Conservation (phyloP, 2,113 vertebrate genomes). For the Phaethon lepturus region DNA sequence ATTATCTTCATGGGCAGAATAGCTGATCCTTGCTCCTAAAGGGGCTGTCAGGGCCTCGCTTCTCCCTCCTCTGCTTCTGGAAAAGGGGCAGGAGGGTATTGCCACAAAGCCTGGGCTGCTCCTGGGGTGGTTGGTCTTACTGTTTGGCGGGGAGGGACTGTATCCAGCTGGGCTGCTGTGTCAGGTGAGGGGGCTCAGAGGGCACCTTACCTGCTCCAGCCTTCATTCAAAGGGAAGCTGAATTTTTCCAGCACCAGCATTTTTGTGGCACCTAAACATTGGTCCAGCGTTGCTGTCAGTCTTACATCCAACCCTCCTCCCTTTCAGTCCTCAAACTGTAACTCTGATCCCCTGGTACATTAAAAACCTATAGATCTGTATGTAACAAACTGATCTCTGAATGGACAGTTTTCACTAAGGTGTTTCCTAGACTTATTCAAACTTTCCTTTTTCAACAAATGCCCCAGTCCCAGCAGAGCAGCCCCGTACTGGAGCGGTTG, state of each 20-base stretch:
- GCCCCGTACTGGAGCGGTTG: rapidly evolving
- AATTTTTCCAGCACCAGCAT: not conserved
- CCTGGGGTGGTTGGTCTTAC: not conserved
- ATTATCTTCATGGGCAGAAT: constrained; percentile 92
- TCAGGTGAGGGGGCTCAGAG: not conserved
- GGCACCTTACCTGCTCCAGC: not conserved
- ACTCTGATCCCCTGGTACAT: not conserved
- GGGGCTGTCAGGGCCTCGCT: not conserved
- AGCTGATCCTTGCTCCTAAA: constrained; percentile 81
- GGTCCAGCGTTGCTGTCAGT: not conserved
- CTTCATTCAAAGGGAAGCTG: not conserved
- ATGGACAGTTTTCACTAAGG: not conserved
- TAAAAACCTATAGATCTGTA: constrained; percentile 25
- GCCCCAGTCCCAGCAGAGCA: not conserved
- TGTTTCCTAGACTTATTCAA: not conserved
- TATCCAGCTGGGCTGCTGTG: not conserved
- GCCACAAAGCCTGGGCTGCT: not conserved
- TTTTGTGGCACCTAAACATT: not conserved
- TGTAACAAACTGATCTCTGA: not conserved
- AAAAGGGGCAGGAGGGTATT: not conserved
- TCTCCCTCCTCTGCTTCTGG: not conserved
- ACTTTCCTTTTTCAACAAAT: not conserved
- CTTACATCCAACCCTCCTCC: not conserved
- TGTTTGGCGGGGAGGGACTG: not conserved
- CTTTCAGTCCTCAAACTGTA: constrained; percentile 37